Conservation (phyloP, 2,797 vertebrate species). For the Eupleurogrammus muticus region DNA sequence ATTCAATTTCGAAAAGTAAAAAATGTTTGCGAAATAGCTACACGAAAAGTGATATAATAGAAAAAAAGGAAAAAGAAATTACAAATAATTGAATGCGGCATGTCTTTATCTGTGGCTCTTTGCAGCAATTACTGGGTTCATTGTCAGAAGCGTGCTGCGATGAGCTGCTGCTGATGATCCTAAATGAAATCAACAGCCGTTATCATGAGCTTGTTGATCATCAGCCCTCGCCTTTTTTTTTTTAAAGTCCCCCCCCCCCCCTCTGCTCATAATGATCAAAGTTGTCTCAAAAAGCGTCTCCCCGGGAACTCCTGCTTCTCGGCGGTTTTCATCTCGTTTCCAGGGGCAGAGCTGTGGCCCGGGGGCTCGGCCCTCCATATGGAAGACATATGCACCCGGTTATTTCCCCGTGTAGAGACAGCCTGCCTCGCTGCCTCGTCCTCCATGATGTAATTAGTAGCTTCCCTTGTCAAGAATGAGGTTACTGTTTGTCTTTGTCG, state of each 20-base stretch:
- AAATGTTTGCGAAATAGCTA: slow-evolving; percentile 39
- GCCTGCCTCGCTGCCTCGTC: slow-evolving; percentile 47
- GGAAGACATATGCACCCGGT: slow-evolving; percentile 59
- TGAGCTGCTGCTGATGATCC: slow-evolving; percentile 57
- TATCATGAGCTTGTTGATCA: slow-evolving; percentile 52
- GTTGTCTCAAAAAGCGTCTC: slow-evolving; percentile 32
- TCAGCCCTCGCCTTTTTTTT: slow-evolving; percentile 8
- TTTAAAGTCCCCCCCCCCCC: too few relatives aligned
- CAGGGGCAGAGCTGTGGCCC: slow-evolving; percentile 45
- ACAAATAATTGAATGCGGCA: slow-evolving; percentile 45
- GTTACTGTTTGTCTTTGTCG: slow-evolving; percentile 70
- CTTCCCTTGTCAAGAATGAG: slow-evolving; percentile 65
- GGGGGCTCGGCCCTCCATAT: slow-evolving; percentile 57
- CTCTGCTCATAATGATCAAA: slow-evolving; percentile 58
- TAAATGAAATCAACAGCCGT: slow-evolving; percentile 55
- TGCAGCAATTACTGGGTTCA: slow-evolving; percentile 29
- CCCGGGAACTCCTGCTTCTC: slow-evolving; percentile 31
- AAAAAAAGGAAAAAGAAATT: slow-evolving; percentile 18
- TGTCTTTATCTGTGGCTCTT: slow-evolving; percentile 48
- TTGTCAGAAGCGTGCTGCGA: slow-evolving; percentile 50
- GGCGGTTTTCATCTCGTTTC: slow-evolving; percentile 44
- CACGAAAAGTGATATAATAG: slow-evolving; percentile 40
- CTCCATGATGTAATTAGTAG: slow-evolving; percentile 73
- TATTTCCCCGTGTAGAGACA: slow-evolving; percentile 56
- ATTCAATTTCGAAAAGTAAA: slow-evolving; percentile 27